phyloP scores from a whole-genome alignment of 2,888 invertebrate species.

The Eupeodes latifasciatus region DNA sequence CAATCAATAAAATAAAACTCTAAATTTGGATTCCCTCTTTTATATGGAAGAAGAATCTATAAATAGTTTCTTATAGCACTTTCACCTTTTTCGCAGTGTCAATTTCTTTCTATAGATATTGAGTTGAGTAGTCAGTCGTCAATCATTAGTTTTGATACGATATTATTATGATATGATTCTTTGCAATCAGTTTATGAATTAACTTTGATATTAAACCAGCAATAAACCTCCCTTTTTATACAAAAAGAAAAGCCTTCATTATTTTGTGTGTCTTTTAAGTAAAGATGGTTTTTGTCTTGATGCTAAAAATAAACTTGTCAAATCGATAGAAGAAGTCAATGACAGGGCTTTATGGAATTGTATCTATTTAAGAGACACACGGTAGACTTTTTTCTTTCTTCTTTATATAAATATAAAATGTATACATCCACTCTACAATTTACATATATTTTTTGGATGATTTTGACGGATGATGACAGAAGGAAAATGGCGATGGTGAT shows the following conservation, averaged over 20 bases:
- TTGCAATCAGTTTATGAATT: conserved; percentile 34
- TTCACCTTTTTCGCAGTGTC: conserved; percentile 5
- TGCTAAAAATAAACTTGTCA: conserved; percentile 30
- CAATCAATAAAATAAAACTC: not conserved
- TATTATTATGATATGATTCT: conserved; percentile 4
- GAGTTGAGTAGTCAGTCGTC: too few relatives aligned
- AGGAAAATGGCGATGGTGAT: conserved; percentile 5
- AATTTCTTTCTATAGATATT: too few relatives aligned
- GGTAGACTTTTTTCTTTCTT: not conserved
- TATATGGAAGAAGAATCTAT: not conserved
- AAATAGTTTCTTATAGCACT: conserved; percentile 7
- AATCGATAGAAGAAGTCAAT: conserved; percentile 22
- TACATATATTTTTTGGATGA: not conserved
- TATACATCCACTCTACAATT: not conserved
- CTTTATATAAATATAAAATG: too few relatives aligned
- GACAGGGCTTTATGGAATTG: conserved; percentile 14
- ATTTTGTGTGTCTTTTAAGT: not conserved
- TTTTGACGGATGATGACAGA: not conserved
- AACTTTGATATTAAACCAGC: not conserved
- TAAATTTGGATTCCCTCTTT: not conserved
- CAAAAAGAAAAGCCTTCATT: not conserved
- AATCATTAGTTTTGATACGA: not conserved
- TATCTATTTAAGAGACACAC: conserved; percentile 3
- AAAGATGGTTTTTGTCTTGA: not conserved
- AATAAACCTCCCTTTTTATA: not conserved